phyloP scores from a whole-genome alignment of 2,797 vertebrate species.

The Xerus rutilus region DNA sequence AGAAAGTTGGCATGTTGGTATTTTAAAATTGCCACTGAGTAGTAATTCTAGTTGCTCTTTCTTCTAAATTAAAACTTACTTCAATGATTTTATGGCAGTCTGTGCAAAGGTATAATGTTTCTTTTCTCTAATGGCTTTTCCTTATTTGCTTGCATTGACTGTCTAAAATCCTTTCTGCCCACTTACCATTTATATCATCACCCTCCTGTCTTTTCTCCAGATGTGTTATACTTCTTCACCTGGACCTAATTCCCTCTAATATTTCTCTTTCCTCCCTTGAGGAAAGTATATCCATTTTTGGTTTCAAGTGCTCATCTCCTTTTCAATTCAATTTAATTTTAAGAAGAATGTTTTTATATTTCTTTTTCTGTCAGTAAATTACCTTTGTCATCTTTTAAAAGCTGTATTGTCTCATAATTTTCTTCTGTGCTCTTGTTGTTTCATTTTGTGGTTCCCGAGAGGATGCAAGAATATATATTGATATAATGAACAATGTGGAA shows the following conservation, averaged over 20 bases:
- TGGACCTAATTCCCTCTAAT: constrained; percentile 69
- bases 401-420: constrained; percentile 78
- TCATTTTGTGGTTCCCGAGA: constrained; percentile 76
- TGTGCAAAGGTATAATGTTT: background rate
- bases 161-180: constrained; percentile 55
- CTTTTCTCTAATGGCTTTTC: constrained; percentile 23
- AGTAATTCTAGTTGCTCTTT: constrained; percentile 11
- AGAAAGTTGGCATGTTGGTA: background rate
- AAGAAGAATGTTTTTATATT: constrained; percentile 83
- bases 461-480: constrained; percentile 72
- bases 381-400: constrained; percentile 77
- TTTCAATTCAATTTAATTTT: constrained; percentile 78
- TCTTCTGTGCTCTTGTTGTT: constrained; percentile 69
- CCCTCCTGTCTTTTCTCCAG: constrained; percentile 60
- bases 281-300: constrained; percentile 73
- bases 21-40: background rate
- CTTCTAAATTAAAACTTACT: constrained; percentile 16
- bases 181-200: constrained; percentile 57
- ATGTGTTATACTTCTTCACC: constrained; percentile 61
- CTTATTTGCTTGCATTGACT: constrained; percentile 40
- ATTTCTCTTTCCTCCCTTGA: constrained; percentile 78
- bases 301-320: constrained; percentile 70
- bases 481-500: constrained; percentile 73
- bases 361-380: constrained; percentile 77
- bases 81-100: background rate